Evolutionary conservation across 2,888 invertebrate species (phyloP).

Genomic region (Celastrina argiolus): DNA sequence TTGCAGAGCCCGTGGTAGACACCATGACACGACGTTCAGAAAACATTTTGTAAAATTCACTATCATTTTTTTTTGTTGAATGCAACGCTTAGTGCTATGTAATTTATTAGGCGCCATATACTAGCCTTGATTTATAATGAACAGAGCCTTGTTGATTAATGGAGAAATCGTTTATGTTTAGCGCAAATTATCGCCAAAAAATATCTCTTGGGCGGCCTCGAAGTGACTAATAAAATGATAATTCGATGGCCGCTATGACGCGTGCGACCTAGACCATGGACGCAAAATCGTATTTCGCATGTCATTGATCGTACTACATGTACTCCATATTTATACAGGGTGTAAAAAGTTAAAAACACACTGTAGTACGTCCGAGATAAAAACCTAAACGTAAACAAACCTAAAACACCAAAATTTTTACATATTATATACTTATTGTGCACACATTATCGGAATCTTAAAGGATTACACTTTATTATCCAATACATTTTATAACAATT

Average conservation of each 20-base stretch:
- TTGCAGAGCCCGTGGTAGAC: no score
- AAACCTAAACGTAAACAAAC: no score
- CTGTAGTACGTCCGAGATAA: no score
- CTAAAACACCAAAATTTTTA: no score
- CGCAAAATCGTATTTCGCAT: slow-evolving; percentile 1
- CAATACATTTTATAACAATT: no score
- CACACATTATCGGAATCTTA: no score
- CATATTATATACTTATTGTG: no score
- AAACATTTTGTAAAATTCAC: no score
- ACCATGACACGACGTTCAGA: neutral
- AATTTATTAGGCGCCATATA: neutral
- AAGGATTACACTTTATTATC: no score
- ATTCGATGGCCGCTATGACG: slow-evolving; percentile 12
- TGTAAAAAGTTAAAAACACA: no score
- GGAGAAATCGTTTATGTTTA: neutral
- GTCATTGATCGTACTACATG: neutral
- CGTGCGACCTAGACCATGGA: slow-evolving; percentile 15
- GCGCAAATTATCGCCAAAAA: neutral
- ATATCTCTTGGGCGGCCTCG: neutral
- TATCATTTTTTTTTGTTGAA: neutral
- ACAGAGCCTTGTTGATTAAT: neutral
- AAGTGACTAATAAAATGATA: neutral
- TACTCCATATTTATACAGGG: no score
- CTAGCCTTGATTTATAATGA: neutral
- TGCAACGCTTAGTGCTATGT: neutral